Percentiles rank a stretch among this genome's conserved stretches.
These are phyloP conservation scores for Helicoverpa armigera DNA, from an alignment of 1,140 invertebrate genomes.

Conservation along the genomic window DNA sequence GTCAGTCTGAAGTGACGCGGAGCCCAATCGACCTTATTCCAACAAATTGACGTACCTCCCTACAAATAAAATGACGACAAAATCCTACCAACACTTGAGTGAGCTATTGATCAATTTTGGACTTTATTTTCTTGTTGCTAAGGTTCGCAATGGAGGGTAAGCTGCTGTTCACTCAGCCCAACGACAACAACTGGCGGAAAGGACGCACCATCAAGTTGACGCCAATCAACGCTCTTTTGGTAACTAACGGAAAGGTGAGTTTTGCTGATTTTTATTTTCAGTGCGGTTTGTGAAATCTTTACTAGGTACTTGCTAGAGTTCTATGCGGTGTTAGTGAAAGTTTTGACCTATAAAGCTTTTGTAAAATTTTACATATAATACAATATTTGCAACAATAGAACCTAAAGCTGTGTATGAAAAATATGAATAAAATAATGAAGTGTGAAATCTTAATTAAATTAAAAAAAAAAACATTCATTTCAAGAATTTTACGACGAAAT, in stretches of 20 bases:
- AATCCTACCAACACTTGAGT: background rate
- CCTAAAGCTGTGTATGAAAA: background rate
- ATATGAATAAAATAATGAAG: background rate
- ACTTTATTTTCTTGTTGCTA: conserved; percentile 54
- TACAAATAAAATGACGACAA: conserved; percentile 38
- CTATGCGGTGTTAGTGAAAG: background rate
- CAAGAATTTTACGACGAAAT: too few species aligned
- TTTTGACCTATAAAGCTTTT: background rate
- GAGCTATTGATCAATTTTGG: conserved; percentile 34
- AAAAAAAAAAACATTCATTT: too few species aligned
- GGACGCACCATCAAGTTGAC: conserved; percentile 95
- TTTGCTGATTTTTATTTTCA: conserved; percentile 28
- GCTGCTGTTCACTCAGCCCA: conserved; percentile 94
- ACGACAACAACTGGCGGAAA: conserved; percentile 96
- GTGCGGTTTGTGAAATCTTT: background rate
- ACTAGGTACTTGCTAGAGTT: too few species aligned
- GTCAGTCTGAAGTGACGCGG: conserved; percentile 26
- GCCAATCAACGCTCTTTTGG: conserved; percentile 94
- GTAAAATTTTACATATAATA: background rate
- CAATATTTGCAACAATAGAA: background rate
- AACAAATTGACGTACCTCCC: conserved; percentile 21
- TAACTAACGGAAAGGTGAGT: conserved; percentile 94
- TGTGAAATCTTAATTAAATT: too few species aligned
- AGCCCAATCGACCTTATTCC: conserved; percentile 32
- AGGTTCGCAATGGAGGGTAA: conserved; percentile 95